phyloP scores from a whole-genome alignment of 2,113 vertebrate species.

The Corythoichthys haematopterus region DNA sequence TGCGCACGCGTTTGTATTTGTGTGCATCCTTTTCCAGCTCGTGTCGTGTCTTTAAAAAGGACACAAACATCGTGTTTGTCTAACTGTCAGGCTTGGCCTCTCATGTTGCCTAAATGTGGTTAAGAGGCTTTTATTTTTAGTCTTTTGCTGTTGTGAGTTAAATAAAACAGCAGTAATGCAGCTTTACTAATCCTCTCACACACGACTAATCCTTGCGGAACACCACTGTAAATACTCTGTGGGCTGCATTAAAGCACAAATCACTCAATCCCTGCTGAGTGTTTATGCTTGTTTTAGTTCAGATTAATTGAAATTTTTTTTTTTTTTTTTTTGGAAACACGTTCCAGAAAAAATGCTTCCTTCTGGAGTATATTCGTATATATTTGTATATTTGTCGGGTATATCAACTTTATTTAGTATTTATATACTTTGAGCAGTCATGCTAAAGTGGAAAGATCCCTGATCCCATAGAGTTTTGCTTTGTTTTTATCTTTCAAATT shows the following conservation, averaged over 20 bases:
- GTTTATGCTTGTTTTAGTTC: slow-evolving; percentile 59
- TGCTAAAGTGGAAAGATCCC: too few species aligned
- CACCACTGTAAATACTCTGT: slow-evolving; percentile 67
- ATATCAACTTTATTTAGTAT: background rate
- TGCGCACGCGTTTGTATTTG: slow-evolving; percentile 11
- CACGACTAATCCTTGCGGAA: slow-evolving; percentile 70
- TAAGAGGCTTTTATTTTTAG: slow-evolving; percentile 71
- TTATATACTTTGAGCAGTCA: too few species aligned
- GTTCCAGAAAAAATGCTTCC: background rate
- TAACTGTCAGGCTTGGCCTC: slow-evolving; percentile 45
- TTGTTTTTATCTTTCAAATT: too few species aligned
- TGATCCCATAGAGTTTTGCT: too few species aligned
- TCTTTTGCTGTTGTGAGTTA: slow-evolving; percentile 70
- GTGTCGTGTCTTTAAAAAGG: slow-evolving; percentile 37
- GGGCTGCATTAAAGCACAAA: slow-evolving; percentile 64
- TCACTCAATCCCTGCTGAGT: slow-evolving; percentile 64
- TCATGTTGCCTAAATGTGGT: slow-evolving; percentile 65
- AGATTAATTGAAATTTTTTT: slow-evolving; percentile 53
- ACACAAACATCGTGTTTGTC: slow-evolving; percentile 47
- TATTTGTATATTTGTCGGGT: background rate
- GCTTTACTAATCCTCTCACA: slow-evolving; percentile 74
- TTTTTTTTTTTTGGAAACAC: slow-evolving; percentile 4
- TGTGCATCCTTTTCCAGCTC: slow-evolving; percentile 14
- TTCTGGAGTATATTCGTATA: background rate
- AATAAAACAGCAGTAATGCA: slow-evolving; percentile 72